Percentiles rank a stretch among this genome's conserved stretches.
Conservation (phyloP, 2,797 vertebrate genomes). For the Epinephelus awoara region DNA sequence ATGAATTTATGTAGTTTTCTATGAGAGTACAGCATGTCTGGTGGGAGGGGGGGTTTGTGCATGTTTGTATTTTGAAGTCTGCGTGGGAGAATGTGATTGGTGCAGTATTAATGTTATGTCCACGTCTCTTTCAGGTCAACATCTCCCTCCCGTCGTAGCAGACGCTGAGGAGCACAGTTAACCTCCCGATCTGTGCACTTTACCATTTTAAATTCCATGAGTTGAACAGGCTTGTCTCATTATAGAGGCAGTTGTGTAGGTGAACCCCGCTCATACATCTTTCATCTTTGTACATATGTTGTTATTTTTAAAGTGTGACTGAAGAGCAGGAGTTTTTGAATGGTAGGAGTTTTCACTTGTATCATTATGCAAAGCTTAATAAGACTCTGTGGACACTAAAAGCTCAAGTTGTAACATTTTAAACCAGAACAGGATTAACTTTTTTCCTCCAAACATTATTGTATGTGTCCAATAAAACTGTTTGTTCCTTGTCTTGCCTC, state of each 20-base stretch:
- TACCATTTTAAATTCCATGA: slow-evolving; percentile 98
- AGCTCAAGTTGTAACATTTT: slow-evolving; percentile 84
- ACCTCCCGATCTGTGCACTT: slow-evolving; percentile 86
- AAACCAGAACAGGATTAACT: slow-evolving; percentile 77
- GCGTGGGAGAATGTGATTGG: slow-evolving; percentile 17
- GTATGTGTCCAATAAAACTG: slow-evolving; percentile 88
- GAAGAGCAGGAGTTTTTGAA: slow-evolving; percentile 87
- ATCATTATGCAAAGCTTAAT: slow-evolving; percentile 87
- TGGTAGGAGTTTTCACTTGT: slow-evolving; percentile 91
- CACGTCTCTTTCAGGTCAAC: slow-evolving; percentile 93
- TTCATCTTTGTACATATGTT: slow-evolving; percentile 96
- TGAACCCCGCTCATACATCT: slow-evolving; percentile 87
- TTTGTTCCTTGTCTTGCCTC: slow-evolving; percentile 73
- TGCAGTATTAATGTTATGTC: slow-evolving; percentile 73
- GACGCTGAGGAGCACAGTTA: slow-evolving; percentile 93
- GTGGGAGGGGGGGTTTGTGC: slow-evolving; percentile 20
- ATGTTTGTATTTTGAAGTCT: slow-evolving; percentile 51
- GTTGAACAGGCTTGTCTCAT: slow-evolving; percentile 99
- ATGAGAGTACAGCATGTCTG: slow-evolving; percentile 14
- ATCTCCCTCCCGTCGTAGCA: slow-evolving; percentile 94
- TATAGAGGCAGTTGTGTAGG: slow-evolving; percentile 99
- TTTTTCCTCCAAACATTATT: slow-evolving; percentile 72
- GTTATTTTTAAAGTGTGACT: slow-evolving; percentile 93
- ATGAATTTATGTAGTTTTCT: neutral
- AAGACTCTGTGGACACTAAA: slow-evolving; percentile 85